Percentiles rank a stretch among this genome's conserved stretches.
Evolutionary conservation across 2,797 vertebrate genomes (phyloP).

Genomic region (Smutsia gigantea): DNA sequence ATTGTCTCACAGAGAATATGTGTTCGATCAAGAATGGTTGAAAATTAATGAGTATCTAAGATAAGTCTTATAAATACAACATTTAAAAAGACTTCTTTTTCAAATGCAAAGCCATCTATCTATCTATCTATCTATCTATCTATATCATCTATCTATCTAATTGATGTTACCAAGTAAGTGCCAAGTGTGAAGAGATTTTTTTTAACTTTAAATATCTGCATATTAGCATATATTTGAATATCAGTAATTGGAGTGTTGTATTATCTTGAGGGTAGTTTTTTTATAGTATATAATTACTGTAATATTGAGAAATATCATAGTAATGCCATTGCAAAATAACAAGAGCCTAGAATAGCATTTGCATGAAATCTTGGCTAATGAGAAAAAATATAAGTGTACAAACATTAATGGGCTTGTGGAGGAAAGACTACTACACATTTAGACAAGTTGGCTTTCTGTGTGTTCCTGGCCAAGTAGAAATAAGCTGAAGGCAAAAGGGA

Average conservation of each 20-base stretch:
- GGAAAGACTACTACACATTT: not conserved
- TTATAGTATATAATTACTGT: no score
- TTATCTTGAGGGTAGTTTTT: not conserved
- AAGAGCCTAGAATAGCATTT: not conserved
- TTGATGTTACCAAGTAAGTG: not conserved
- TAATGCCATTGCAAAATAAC: not conserved
- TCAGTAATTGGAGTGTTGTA: not conserved
- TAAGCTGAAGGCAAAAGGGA: not conserved
- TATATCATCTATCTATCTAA: not conserved
- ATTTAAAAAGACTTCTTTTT: not conserved
- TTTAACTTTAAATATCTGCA: not conserved
- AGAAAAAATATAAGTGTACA: slow-evolving; percentile 8
- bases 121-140: not conserved
- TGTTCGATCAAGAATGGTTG: not conserved
- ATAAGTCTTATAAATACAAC: not conserved
- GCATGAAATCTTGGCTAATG: not conserved
- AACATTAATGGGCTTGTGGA: not conserved
- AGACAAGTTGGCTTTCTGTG: not conserved
- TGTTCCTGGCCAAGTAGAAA: not conserved
- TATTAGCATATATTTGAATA: not conserved
- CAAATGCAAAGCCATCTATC: not conserved
- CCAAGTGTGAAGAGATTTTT: not conserved
- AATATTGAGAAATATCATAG: not conserved
- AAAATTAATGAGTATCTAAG: slow-evolving; percentile 31
- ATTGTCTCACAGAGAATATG: not conserved